phyloP scores from a whole-genome alignment of 1,140 invertebrate species.

The Drosophila takahashii region DNA sequence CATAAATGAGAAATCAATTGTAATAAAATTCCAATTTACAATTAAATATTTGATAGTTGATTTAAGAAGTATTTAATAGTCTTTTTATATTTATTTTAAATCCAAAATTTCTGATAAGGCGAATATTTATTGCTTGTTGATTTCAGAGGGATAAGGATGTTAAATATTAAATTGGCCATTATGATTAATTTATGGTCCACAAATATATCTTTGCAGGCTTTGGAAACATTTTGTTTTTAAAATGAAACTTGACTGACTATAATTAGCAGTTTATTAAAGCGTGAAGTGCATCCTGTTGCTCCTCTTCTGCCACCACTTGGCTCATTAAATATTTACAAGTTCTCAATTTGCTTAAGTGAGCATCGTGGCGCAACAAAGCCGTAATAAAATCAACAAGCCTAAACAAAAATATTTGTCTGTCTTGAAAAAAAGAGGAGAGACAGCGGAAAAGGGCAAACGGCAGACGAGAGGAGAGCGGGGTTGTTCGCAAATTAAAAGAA shows the following conservation, averaged over 20 bases:
- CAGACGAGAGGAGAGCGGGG: neutral
- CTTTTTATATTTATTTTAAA: too few relatives aligned
- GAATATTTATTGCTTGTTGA: too few relatives aligned
- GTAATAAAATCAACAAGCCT: slow-evolving; percentile 54
- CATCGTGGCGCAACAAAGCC: slow-evolving; percentile 65
- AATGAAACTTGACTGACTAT: neutral
- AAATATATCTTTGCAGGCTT: neutral
- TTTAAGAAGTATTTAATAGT: too few relatives aligned
- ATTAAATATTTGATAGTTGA: too few relatives aligned
- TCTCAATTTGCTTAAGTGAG: slow-evolving; percentile 68
- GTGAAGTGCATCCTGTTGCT: slow-evolving; percentile 25
- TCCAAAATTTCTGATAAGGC: too few relatives aligned
- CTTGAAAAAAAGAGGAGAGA: slow-evolving; percentile 14
- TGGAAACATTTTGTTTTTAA: neutral
- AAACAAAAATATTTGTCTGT: slow-evolving; percentile 73
- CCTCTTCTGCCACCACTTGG: neutral
- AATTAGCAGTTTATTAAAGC: slow-evolving; percentile 8
- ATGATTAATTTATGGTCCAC: neutral
- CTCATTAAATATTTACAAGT: slow-evolving; percentile 64
- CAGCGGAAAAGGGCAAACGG: slow-evolving; percentile 1
- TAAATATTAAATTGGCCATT: neutral
- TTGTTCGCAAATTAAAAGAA: slow-evolving; percentile 73
- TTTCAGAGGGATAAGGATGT: neutral
- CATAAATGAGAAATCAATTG: too few relatives aligned
- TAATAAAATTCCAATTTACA: too few relatives aligned